phyloP scores from a whole-genome alignment of 2,888 invertebrate species.

The Seira sanloemensis region DNA sequence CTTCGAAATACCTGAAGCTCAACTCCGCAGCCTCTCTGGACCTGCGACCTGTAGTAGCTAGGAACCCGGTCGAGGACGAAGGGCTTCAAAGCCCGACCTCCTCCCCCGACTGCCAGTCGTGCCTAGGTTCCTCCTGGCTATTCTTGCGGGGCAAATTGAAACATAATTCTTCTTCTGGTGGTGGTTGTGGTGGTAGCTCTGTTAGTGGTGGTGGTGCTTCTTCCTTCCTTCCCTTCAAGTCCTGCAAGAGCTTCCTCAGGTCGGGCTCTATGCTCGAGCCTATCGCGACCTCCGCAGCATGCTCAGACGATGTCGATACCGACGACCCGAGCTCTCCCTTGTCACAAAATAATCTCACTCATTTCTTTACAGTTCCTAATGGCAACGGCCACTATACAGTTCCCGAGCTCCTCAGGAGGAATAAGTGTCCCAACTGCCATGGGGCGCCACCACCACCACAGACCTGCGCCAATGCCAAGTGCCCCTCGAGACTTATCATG shows the following conservation, averaged over 20 bases:
- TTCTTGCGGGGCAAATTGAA: slow-evolving; percentile 33
- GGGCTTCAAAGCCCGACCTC: background rate
- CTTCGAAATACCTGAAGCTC: background rate
- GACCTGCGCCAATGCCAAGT: background rate
- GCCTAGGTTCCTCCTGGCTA: slow-evolving; percentile 14
- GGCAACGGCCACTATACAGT: no score
- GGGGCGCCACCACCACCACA: no score
- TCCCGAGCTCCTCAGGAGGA: no score
- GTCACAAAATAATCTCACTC: no score
- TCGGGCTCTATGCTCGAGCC: slow-evolving; percentile 34
- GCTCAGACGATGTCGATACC: no score
- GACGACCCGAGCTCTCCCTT: slow-evolving; percentile 15
- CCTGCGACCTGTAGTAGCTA: background rate
- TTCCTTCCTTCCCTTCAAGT: slow-evolving; percentile 5
- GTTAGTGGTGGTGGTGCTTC: background rate
- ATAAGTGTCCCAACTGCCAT: no score
- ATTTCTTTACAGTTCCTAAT: no score
- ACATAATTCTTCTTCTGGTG: background rate
- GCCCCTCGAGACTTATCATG: slow-evolving; percentile 12
- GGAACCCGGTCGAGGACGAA: background rate
- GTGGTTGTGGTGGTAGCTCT: slow-evolving; percentile 19
- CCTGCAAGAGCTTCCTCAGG: background rate
- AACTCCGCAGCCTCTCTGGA: background rate
- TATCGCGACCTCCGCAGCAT: slow-evolving; percentile 27
- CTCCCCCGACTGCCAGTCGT: slow-evolving; percentile 8